These are phyloP conservation scores for Brachypalpus laphriformis DNA, from an alignment of 2,888 invertebrate genomes.

Conservation along the genomic window DNA sequence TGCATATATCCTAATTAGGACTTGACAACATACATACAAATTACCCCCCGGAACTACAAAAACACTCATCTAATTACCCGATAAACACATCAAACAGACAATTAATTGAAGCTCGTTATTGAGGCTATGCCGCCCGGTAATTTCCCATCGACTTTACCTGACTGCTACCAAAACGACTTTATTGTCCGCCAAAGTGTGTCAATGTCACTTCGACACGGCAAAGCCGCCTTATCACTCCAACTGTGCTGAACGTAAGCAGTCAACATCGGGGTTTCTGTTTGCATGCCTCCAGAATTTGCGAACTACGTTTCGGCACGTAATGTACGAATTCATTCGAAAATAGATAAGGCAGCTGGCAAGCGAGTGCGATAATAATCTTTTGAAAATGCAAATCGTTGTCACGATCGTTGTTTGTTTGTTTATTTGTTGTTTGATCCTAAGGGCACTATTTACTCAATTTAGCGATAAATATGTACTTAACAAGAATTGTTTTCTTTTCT, in stretches of 20 bases:
- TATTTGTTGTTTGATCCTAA: slow-evolving; percentile 2
- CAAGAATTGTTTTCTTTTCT: slow-evolving; percentile 42
- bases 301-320: slow-evolving; percentile 36
- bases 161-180: not conserved
- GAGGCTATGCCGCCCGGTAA: slow-evolving; percentile 38
- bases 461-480: slow-evolving; percentile 19
- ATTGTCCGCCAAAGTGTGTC: slow-evolving; percentile 41
- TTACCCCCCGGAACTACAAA: slow-evolving; percentile 40
- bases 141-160: not conserved
- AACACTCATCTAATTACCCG: slow-evolving; percentile 55
- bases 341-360: slow-evolving; percentile 34
- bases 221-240: slow-evolving; percentile 54
- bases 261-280: slow-evolving; percentile 21
- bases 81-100: slow-evolving; percentile 46
- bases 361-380: slow-evolving; percentile 47
- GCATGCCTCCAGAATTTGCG: slow-evolving; percentile 38
- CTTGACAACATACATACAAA: slow-evolving; percentile 23
- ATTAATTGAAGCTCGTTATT: slow-evolving; percentile 44
- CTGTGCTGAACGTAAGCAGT: not conserved
- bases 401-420: not conserved
- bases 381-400: slow-evolving; percentile 45
- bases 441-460: slow-evolving; percentile 30
- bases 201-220: slow-evolving; percentile 52
- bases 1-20: slow-evolving; percentile 60
- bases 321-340: slow-evolving; percentile 18